phyloP scores from a whole-genome alignment of 2,113 vertebrate genomes.

The Corvus moneduloides region DNA sequence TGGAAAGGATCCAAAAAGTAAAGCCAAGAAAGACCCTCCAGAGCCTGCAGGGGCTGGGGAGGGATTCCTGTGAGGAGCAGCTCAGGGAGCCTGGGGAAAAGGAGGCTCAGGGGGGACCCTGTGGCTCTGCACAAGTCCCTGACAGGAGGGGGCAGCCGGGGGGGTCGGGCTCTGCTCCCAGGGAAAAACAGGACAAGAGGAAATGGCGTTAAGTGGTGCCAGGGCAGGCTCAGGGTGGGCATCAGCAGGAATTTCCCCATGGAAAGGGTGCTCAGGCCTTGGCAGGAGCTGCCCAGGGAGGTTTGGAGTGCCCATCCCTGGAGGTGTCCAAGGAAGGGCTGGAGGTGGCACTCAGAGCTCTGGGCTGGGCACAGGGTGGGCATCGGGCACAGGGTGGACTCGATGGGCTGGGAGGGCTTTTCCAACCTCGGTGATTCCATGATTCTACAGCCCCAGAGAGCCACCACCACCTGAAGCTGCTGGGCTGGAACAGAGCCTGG shows the following conservation, averaged over 20 bases:
- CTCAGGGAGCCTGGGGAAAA: not conserved
- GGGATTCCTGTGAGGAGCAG: not conserved
- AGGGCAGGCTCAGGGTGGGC: no score
- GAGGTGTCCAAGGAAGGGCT: not conserved
- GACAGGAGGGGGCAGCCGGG: not conserved
- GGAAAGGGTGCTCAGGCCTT: not conserved
- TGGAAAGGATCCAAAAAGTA: not conserved
- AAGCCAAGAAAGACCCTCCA: not conserved
- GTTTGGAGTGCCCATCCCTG: not conserved
- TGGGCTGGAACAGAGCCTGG: not conserved
- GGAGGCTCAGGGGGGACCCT: not conserved
- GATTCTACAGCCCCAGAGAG: not conserved
- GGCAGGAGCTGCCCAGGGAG: not conserved
- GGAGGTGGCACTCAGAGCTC: not conserved
- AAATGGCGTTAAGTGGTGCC: not conserved
- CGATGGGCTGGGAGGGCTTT: rapidly evolving
- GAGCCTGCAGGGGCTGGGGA: not conserved
- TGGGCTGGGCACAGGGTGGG: not conserved
- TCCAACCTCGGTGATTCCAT: rapidly evolving
- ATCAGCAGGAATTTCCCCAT: no score
- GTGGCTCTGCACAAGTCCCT: not conserved
- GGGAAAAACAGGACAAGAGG: not conserved
- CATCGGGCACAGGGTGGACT: rapidly evolving
- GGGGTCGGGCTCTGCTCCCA: not conserved
- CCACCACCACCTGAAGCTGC: not conserved